Evolutionary conservation across 1,140 invertebrate species (phyloP).

Genomic region (Alviniconcha marisindica): DNA sequence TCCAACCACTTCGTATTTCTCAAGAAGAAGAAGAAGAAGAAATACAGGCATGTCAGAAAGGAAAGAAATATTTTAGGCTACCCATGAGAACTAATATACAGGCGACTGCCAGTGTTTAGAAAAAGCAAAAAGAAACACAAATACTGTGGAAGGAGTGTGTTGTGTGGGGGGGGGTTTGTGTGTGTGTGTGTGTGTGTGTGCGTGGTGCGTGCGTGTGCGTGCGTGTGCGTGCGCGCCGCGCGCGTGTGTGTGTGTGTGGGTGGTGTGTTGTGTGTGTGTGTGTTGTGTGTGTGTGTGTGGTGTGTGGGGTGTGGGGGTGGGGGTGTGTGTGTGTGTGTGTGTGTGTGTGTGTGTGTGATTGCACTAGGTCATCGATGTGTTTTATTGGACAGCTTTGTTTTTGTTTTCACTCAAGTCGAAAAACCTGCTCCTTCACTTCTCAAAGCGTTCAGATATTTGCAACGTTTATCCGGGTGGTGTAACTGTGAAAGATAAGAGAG

Average conservation of each 20-base stretch:
- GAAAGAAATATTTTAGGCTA: background rate
- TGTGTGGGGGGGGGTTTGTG: background rate
- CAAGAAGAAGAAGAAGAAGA: too few relatives aligned
- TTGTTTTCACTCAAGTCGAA: background rate
- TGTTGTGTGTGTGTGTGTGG: slow-evolving; percentile 24
- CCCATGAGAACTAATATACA: background rate
- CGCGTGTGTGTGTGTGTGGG: slow-evolving; percentile 26
- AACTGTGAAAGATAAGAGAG: background rate
- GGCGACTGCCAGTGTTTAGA: background rate
- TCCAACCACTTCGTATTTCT: too few relatives aligned
- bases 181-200: slow-evolving; percentile 24
- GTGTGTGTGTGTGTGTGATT: background rate
- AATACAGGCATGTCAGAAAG: background rate
- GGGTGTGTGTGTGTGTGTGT: background rate
- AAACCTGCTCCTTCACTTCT: background rate
- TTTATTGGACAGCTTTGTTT: background rate
- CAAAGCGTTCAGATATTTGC: background rate
- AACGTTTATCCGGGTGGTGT: background rate
- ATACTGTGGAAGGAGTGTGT: background rate
- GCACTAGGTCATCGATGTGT: background rate
- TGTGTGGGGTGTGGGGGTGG: slow-evolving; percentile 3
- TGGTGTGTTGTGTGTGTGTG: slow-evolving; percentile 11
- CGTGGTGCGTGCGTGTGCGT: slow-evolving; percentile 16
- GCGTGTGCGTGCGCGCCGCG: background rate
- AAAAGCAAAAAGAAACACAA: background rate